A percentile compares a stretch with the other conserved stretches of the same genome.
Evolutionary conservation across 1,140 invertebrate genomes (phyloP).

Genomic region (Rhopalosiphum maidis): DNA sequence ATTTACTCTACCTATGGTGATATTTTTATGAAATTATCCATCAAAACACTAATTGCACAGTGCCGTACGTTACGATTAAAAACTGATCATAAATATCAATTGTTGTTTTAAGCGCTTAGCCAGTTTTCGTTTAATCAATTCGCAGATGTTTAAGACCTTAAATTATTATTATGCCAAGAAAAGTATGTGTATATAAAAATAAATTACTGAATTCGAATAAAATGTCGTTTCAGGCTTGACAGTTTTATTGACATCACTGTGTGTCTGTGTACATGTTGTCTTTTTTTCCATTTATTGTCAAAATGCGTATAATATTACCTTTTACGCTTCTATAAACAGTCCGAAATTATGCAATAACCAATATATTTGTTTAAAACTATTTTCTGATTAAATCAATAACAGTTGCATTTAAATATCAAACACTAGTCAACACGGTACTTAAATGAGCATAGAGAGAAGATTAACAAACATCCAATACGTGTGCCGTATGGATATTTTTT

Average conservation of each 20-base stretch:
- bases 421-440: neutral
- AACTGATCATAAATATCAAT: too few species aligned
- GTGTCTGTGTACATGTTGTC: neutral
- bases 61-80: neutral
- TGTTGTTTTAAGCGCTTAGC: neutral
- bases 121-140: neutral
- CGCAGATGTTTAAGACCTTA: neutral
- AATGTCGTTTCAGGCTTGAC: neutral
- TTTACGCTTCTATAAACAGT: neutral
- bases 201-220: neutral
- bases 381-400: neutral
- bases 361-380: neutral
- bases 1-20: neutral
- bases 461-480: neutral
- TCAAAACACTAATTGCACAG: neutral
- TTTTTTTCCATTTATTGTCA: neutral
- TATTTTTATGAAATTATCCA: neutral
- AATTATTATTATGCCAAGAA: neutral
- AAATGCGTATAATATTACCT: neutral
- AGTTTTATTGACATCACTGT: neutral
- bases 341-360: neutral
- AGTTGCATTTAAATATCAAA: neutral
- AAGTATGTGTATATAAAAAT: neutral
- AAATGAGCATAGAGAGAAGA: neutral
- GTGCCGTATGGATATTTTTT: neutral